Conservation (phyloP, 1,140 invertebrate species). For the Drosophila leontia region DNA sequence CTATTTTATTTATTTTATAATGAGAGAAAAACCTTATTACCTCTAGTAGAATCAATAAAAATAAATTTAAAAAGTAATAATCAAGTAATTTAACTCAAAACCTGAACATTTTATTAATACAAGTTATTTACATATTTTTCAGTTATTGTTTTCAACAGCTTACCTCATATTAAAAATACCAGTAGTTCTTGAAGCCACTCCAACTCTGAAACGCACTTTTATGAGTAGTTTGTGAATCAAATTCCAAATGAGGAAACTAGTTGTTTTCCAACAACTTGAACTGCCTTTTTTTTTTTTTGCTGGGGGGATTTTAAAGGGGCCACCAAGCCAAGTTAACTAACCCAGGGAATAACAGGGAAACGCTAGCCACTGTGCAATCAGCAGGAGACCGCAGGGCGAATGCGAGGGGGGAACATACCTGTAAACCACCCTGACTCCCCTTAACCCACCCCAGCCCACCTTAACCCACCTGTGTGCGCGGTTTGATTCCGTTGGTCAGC, state of each 20-base stretch:
- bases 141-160: not conserved
- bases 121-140: not conserved
- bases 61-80: not conserved
- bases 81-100: not conserved
- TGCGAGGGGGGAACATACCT: not conserved
- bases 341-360: conserved; percentile 11
- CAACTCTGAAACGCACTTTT: conserved; percentile 9
- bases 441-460: not conserved
- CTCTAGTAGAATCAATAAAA: not conserved
- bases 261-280: conserved; percentile 9
- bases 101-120: too few species aligned
- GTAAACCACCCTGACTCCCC: not conserved
- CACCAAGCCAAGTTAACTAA: conserved; percentile 1
- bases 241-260: not conserved
- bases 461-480: conserved; percentile 26
- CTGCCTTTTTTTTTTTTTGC: not conserved
- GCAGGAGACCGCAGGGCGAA: conserved; percentile 57
- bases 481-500: conserved; percentile 58
- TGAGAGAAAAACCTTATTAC: not conserved
- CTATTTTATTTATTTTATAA: not conserved
- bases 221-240: conserved; percentile 10
- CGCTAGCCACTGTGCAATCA: conserved; percentile 55
- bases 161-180: not conserved
- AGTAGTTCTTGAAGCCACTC: conserved; percentile 1
- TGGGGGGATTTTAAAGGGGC: conserved; percentile 12